Evolutionary conservation across 2,797 vertebrate species (phyloP).

Genomic region (Chrysocyon brachyurus): DNA sequence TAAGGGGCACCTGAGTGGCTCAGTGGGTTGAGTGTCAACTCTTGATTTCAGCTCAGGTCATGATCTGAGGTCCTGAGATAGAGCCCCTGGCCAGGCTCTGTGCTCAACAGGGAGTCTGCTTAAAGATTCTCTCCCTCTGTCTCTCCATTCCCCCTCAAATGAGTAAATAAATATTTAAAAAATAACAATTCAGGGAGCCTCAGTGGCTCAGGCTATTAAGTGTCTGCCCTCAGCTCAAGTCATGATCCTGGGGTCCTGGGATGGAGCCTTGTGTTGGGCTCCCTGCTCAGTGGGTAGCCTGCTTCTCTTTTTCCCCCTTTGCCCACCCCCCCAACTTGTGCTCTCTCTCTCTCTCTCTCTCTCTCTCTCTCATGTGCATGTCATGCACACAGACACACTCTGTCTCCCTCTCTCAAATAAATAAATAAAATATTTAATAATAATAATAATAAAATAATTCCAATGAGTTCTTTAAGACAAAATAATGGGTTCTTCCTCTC

Average conservation of each 20-base stretch:
- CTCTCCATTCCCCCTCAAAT: too few species aligned
- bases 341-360: background rate
- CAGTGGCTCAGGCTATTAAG: background rate
- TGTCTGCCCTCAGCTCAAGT: background rate
- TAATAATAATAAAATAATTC: background rate
- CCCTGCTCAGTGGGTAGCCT: background rate
- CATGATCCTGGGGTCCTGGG: background rate
- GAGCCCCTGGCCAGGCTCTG: too few species aligned
- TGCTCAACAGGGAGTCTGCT: too few species aligned
- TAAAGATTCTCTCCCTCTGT: too few species aligned
- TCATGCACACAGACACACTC: rapidly evolving
- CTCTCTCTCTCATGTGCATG: background rate
- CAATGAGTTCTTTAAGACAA: background rate
- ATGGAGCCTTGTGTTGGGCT: rapidly evolving
- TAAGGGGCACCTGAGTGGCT: background rate
- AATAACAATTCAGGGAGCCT: too few species aligned
- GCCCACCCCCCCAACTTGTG: too few species aligned
- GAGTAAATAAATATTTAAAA: too few species aligned
- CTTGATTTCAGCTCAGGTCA: background rate
- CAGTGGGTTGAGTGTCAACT: background rate
- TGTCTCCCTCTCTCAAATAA: background rate
- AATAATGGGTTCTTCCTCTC: background rate
- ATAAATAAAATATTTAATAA: background rate
- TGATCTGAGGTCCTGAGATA: background rate
- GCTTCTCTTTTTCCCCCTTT: too few species aligned